Percentiles rank a stretch among this genome's conserved stretches.
phyloP scores from a whole-genome alignment of 2,113 vertebrate genomes.

The Tonatia bakeri region DNA sequence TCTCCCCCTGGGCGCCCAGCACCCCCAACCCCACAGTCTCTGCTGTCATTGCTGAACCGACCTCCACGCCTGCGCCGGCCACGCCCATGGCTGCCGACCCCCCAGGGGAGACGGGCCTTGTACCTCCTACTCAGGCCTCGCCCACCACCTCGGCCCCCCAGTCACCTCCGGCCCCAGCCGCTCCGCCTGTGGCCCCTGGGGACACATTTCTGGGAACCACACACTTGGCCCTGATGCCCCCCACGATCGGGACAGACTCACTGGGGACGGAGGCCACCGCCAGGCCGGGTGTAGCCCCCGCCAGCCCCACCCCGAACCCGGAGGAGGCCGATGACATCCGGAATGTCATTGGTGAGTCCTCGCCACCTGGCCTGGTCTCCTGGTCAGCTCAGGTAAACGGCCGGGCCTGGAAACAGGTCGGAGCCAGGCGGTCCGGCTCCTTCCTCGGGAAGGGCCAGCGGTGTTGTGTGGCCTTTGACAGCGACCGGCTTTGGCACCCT shows the following conservation, averaged over 20 bases:
- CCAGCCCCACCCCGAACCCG: constrained; percentile 62
- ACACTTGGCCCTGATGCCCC: neutral
- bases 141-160: neutral
- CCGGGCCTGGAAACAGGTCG: neutral
- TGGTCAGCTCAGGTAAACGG: rapidly evolving
- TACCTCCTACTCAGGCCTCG: neutral
- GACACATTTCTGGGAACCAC: neutral
- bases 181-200: neutral
- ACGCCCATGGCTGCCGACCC: neutral
- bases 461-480: too few species aligned
- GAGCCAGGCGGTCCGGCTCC: neutral
- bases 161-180: neutral
- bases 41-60: neutral
- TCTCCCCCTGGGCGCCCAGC: rapidly evolving
- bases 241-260: neutral
- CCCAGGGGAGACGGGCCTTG: rapidly evolving
- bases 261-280: neutral
- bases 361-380: neutral
- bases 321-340: constrained; percentile 80
- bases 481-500: too few species aligned
- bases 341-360: constrained; percentile 83
- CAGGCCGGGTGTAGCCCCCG: neutral
- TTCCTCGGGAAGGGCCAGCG: too few species aligned
- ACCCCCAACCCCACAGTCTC: neutral
- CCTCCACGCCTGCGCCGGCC: neutral